A percentile compares a stretch with the other conserved stretches of the same genome.
Evolutionary conservation across 2,888 invertebrate species (phyloP).

Genomic region (Liopterus haemorrhoidalis): DNA sequence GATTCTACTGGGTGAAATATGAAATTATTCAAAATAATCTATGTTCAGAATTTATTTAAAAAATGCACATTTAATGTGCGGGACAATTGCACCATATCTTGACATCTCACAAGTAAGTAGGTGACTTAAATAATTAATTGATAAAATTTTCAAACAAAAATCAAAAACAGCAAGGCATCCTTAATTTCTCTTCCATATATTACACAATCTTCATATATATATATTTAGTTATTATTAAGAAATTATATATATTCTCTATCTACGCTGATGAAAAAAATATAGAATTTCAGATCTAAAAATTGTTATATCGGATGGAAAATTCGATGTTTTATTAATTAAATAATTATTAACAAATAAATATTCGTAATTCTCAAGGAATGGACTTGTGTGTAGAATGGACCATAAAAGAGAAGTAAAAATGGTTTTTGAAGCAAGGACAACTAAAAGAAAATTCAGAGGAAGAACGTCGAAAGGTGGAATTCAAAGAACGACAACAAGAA

Average conservation of each 20-base stretch:
- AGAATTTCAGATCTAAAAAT: background rate
- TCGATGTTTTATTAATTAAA: too few species aligned
- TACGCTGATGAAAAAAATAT: background rate
- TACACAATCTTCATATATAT: conserved; percentile 16
- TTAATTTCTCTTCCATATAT: conserved; percentile 15
- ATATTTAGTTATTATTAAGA: conserved; percentile 6
- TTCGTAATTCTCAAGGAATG: too few species aligned
- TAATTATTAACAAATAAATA: too few species aligned
- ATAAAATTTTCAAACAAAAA: conserved; percentile 17
- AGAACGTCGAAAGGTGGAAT: too few species aligned
- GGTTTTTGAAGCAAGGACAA: too few species aligned
- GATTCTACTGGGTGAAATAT: too few species aligned
- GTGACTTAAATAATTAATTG: conserved; percentile 16
- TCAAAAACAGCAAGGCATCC: conserved; percentile 22
- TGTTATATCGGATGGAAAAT: too few species aligned
- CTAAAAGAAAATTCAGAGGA: too few species aligned
- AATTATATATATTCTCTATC: background rate
- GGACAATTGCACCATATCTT: conserved; percentile 19
- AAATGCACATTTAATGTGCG: conserved; percentile 30
- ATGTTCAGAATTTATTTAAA: conserved; percentile 34
- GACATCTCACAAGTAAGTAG: conserved; percentile 19
- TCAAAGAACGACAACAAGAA: too few species aligned
- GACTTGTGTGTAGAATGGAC: too few species aligned
- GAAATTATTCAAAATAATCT: too few species aligned
- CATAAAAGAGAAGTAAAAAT: too few species aligned